phyloP scores from a whole-genome alignment of 2,797 vertebrate genomes.

The Mastacembelus armatus region DNA sequence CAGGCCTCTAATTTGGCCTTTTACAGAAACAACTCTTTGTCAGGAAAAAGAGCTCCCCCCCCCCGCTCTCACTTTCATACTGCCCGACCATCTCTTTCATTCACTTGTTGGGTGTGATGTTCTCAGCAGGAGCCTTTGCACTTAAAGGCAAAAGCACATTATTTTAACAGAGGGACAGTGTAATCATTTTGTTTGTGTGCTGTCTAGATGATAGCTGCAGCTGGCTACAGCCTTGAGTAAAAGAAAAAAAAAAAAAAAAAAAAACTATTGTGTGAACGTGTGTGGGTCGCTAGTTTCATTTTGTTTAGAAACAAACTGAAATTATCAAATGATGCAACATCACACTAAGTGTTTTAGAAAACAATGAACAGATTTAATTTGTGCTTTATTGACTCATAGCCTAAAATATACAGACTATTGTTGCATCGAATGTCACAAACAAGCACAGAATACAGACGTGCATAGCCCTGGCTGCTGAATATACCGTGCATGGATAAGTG shows the following conservation, averaged over 20 bases:
- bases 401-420: not conserved
- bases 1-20: constrained; percentile 61
- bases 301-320: constrained; percentile 8
- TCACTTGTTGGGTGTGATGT: constrained; percentile 12
- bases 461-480: no score
- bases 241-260: no score
- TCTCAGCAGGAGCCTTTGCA: constrained; percentile 29
- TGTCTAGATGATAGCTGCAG: constrained; percentile 16
- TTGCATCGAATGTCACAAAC: constrained; percentile 8
- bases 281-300: constrained; percentile 2
- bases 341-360: constrained; percentile 3
- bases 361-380: constrained; percentile 7
- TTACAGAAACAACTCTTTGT: constrained; percentile 54
- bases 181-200: constrained; percentile 13
- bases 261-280: not conserved
- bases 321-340: constrained; percentile 3
- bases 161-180: constrained; percentile 36
- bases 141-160: constrained; percentile 13
- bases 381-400: not conserved
- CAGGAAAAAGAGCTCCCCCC: constrained; percentile 15
- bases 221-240: constrained; percentile 4
- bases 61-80: constrained; percentile 4
- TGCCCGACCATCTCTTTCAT: not conserved
- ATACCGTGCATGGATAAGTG: no score
- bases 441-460: not conserved